Evolutionary conservation across 2,888 invertebrate species (phyloP).

Genomic region (Leuctra nigra): DNA sequence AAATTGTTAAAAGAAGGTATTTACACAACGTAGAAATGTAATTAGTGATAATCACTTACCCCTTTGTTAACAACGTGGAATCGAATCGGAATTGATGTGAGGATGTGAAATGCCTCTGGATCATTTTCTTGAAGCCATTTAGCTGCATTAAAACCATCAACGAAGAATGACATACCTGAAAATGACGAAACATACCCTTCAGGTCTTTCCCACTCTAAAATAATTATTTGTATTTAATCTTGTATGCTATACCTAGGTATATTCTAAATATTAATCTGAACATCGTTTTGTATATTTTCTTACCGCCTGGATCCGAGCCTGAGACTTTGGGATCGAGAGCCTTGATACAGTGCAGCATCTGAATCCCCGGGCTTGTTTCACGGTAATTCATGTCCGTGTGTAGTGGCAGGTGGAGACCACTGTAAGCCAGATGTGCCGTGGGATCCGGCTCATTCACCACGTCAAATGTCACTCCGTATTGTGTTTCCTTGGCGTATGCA

Average conservation of each 20-base stretch:
- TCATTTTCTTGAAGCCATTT: slow-evolving; percentile 36
- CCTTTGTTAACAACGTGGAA: slow-evolving; percentile 33
- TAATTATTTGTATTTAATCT: background rate
- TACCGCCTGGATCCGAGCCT: slow-evolving; percentile 32
- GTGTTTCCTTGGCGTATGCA: slow-evolving; percentile 37
- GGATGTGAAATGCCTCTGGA: slow-evolving; percentile 37
- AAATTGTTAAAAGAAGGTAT: background rate
- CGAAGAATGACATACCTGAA: slow-evolving; percentile 35
- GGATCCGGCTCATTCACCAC: slow-evolving; percentile 36
- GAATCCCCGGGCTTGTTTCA: slow-evolving; percentile 38
- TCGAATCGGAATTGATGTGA: slow-evolving; percentile 35
- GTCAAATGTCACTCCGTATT: slow-evolving; percentile 37
- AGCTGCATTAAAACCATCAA: slow-evolving; percentile 37
- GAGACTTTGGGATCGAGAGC: slow-evolving; percentile 25
- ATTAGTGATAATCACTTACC: slow-evolving; percentile 27
- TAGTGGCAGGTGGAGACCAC: slow-evolving; percentile 34
- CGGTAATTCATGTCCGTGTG: slow-evolving; percentile 38
- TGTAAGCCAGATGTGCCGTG: slow-evolving; percentile 34
- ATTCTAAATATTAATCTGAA: background rate
- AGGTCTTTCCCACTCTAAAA: background rate
- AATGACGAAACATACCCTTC: background rate
- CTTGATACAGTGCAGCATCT: slow-evolving; percentile 36
- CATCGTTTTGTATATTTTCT: background rate
- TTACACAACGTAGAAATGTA: too few species aligned
- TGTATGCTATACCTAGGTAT: background rate